These are phyloP conservation scores for Callinectes sapidus DNA, from an alignment of 2,888 invertebrate genomes.

Conservation along the genomic window DNA sequence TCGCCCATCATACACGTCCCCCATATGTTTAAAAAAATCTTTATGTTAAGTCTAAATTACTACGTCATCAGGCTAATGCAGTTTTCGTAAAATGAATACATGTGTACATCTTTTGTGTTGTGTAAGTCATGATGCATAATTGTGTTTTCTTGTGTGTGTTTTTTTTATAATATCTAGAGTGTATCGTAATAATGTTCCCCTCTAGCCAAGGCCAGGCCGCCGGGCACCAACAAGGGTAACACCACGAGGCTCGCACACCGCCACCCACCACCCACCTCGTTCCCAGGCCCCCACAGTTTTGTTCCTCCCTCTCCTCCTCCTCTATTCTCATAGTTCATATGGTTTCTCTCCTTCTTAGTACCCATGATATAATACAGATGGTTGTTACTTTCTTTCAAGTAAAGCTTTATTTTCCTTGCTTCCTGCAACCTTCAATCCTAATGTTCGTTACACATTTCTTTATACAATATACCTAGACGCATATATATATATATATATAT, in stretches of 20 bases:
- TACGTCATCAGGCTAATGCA: slow-evolving; percentile 34
- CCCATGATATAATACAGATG: slow-evolving; percentile 12
- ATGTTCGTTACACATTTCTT: not conserved
- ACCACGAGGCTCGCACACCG: slow-evolving; percentile 34
- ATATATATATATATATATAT: slow-evolving; percentile 57
- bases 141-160: slow-evolving; percentile 33
- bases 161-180: slow-evolving; percentile 24
- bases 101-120: slow-evolving; percentile 34
- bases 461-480: slow-evolving; percentile 51
- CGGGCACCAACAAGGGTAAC: slow-evolving; percentile 37
- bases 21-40: not conserved
- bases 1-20: not conserved
- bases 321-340: slow-evolving; percentile 27
- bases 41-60: slow-evolving; percentile 22
- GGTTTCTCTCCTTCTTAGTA: slow-evolving; percentile 27
- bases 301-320: slow-evolving; percentile 24
- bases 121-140: slow-evolving; percentile 37
- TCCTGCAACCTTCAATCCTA: slow-evolving; percentile 15
- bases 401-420: slow-evolving; percentile 20
- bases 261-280: not conserved
- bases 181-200: slow-evolving; percentile 34
- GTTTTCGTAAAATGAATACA: slow-evolving; percentile 32
- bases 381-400: not conserved
- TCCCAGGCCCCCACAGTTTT: slow-evolving; percentile 31
- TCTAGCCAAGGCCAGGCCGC: slow-evolving; percentile 37